A percentile compares a stretch with the other conserved stretches of the same genome.
These are phyloP conservation scores for Echinarachnius parma DNA, from an alignment of 53 echinoderm and acorn worm genomes.

Conservation along the genomic window DNA sequence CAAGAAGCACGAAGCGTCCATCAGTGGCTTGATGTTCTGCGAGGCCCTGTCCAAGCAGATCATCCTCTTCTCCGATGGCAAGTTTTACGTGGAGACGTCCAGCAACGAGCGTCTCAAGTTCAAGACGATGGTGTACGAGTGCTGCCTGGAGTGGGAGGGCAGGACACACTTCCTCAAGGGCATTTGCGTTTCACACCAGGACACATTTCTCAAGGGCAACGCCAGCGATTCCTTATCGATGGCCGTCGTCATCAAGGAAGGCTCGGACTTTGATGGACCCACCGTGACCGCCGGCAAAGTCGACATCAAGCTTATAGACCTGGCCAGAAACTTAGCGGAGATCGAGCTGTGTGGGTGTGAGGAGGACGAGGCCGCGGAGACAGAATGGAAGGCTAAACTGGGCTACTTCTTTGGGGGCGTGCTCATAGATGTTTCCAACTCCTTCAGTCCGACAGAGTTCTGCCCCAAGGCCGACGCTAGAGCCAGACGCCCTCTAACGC, in stretches of 20 bases:
- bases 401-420: constrained; percentile 31
- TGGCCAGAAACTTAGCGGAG: constrained; percentile 46
- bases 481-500: constrained; percentile 29
- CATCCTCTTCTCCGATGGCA: constrained; percentile 47
- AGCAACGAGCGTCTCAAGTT: constrained; percentile 26
- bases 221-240: constrained; percentile 46
- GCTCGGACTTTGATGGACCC: constrained; percentile 19
- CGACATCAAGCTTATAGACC: constrained; percentile 45
- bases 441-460: constrained; percentile 29
- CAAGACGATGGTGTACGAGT: constrained; percentile 57
- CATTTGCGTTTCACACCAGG: constrained; percentile 45
- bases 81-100: constrained; percentile 47
- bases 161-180: constrained; percentile 53
- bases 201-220: constrained; percentile 45
- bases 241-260: constrained; percentile 45
- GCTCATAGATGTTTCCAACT: not conserved
- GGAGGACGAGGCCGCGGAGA: constrained; percentile 8
- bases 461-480: constrained; percentile 14
- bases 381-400: constrained; percentile 43
- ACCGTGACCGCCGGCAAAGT: constrained; percentile 44
- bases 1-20: constrained; percentile 29
- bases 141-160: constrained; percentile 41
- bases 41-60: constrained; percentile 33
- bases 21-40: constrained; percentile 50
- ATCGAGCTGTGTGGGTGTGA: constrained; percentile 44